Conservation (phyloP, 2,113 vertebrate genomes). For the Phrynosoma blainvillii region DNA sequence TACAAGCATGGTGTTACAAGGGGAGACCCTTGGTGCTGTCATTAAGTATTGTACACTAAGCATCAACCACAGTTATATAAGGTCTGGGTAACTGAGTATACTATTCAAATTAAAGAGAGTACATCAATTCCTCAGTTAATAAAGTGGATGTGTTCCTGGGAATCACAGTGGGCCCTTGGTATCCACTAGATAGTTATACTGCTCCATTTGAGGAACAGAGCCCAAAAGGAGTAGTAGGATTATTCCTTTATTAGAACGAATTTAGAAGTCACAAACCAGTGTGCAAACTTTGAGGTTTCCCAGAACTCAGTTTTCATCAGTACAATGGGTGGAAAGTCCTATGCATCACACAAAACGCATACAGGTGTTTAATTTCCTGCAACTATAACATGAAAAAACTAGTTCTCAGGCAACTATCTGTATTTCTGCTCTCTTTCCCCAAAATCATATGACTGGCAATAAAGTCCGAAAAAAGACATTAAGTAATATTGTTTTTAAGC, state of each 20-base stretch:
- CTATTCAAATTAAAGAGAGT: too few relatives aligned
- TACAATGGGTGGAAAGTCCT: too few relatives aligned
- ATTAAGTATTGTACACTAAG: too few relatives aligned
- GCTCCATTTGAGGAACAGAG: neutral
- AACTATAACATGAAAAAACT: neutral
- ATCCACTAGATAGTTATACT: too few relatives aligned
- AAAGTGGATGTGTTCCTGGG: too few relatives aligned
- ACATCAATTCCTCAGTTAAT: too few relatives aligned
- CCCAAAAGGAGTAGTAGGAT: neutral
- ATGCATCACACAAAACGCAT: neutral
- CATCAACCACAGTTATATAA: too few relatives aligned
- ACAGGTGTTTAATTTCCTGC: neutral
- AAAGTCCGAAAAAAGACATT: neutral
- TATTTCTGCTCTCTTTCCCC: neutral
- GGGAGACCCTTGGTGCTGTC: too few relatives aligned
- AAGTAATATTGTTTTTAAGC: neutral
- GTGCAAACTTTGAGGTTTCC: neutral
- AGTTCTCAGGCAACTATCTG: neutral
- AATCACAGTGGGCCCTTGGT: too few relatives aligned
- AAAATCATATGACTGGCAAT: neutral
- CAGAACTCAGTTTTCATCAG: neutral
- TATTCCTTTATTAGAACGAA: neutral
- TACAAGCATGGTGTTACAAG: too few relatives aligned
- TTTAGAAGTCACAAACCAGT: neutral
- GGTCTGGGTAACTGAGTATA: too few relatives aligned